Evolutionary conservation across 2,888 invertebrate species (phyloP).

Genomic region (Calameuta idolon): DNA sequence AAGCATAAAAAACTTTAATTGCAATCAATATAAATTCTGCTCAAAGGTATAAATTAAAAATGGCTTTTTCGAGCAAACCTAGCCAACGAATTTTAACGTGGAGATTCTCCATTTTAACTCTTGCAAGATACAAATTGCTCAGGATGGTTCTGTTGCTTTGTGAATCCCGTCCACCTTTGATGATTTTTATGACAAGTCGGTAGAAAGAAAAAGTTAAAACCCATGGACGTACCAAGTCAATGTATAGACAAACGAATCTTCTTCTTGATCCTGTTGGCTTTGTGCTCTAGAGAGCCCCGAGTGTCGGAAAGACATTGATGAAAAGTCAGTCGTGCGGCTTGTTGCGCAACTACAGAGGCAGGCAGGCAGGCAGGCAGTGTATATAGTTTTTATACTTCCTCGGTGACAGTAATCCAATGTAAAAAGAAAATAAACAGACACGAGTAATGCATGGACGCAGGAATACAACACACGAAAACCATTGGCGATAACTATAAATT

Average conservation of each 20-base stretch:
- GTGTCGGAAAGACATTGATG: too few species aligned
- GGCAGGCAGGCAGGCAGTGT: constrained; percentile 51
- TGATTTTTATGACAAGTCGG: background rate
- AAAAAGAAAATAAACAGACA: constrained; percentile 30
- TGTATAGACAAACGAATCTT: constrained; percentile 15
- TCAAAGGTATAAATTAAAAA: too few species aligned
- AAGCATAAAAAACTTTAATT: too few species aligned
- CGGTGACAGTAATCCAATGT: constrained; percentile 48
- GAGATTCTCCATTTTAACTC: constrained; percentile 9
- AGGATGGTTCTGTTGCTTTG: constrained; percentile 5
- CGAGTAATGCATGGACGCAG: background rate
- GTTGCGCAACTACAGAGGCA: constrained; percentile 39
- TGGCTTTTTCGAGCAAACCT: too few species aligned
- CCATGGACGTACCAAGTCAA: constrained; percentile 32
- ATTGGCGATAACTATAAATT: constrained; percentile 1
- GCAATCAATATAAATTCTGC: too few species aligned
- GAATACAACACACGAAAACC: background rate
- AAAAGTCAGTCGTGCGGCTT: constrained; percentile 35
- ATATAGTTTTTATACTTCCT: constrained; percentile 63
- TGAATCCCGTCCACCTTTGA: constrained; percentile 40
- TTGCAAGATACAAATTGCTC: constrained; percentile 19
- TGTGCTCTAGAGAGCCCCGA: too few species aligned
- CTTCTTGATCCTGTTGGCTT: too few species aligned
- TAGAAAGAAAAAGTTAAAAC: constrained; percentile 20
- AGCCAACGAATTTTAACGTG: too few species aligned